Base-by-base conservation (phyloP, 1,140 invertebrate genomes). In the Tachypleus tridentatus region DNA sequence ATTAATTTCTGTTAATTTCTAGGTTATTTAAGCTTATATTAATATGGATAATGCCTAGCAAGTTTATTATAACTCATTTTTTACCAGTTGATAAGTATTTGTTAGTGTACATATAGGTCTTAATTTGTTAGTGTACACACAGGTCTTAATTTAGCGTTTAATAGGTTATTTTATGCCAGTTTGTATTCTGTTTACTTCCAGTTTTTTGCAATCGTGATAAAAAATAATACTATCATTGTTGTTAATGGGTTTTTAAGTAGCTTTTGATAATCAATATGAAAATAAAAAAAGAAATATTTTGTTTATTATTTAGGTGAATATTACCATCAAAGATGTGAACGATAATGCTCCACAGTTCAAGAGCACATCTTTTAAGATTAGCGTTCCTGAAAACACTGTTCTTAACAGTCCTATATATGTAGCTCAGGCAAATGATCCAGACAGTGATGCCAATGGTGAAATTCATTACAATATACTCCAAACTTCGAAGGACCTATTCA, bases 331-430 rank as follows among this genome's bases (percentile, higher is more conserved):
- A 73, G 93, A 97, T 72, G 83, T 91, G 2, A 97, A 97, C 77
- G 93, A 97, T 75, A 96, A 96, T 76, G 78, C 85, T 2, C 94
- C 94, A 3, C 84, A 85, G 69, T 98, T 98, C 74, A 85, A 86
- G 63, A 86, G 85, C 4, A 82, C 76, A 54, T 84, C 83, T n/a
- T 86, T 93, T 1, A 81, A 87, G 4, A 88, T 95, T 47, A 92
- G 90, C 0, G 86, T 97, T 3, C 86, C 91, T 0, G 93, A 97
- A 76, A 93, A 92, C 71, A 84, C 88, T 8, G 83, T 84, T 47
- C 79, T 90, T 4, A 86, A 87, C 7, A 84, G 83, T 0, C 82
- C 88, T 0, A 79, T 97, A 2, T 96, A 94, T 75, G 85, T 87
- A 0, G 92, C 90, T 0, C 85, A 87, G 69, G 94, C 93, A 0